These are phyloP conservation scores for Bombyx huttoni DNA, from an alignment of 2,888 invertebrate species.

Conservation along the genomic window DNA sequence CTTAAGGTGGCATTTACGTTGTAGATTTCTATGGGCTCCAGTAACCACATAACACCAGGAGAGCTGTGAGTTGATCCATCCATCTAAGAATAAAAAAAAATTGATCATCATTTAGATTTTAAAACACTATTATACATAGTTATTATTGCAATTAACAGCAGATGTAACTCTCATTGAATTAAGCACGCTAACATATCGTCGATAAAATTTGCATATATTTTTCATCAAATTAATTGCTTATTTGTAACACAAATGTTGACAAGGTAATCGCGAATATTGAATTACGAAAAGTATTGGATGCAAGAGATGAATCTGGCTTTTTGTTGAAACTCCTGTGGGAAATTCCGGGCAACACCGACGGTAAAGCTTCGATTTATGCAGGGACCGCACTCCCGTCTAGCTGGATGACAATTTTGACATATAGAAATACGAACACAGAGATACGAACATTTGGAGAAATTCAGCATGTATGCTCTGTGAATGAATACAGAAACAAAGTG, in stretches of 20 bases:
- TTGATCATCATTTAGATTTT: no score
- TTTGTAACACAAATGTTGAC: conserved; percentile 5
- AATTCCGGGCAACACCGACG: conserved; percentile 48
- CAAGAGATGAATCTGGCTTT: conserved; percentile 43
- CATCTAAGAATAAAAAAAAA: no score
- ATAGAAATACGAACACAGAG: conserved; percentile 42
- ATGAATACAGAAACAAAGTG: background rate
- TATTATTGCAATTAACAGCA: no score
- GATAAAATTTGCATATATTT: background rate
- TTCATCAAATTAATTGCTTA: conserved; percentile 1
- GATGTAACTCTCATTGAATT: no score
- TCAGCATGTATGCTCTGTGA: no score
- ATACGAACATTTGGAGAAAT: conserved; percentile 4
- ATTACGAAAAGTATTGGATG: conserved; percentile 51
- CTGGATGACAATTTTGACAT: conserved; percentile 53
- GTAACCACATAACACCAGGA: no score
- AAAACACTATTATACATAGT: no score
- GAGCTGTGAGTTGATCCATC: no score
- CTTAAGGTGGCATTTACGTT: no score
- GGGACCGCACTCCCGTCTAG: conserved; percentile 46
- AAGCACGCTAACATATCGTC: background rate
- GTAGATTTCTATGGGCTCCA: no score
- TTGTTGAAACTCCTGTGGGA: conserved; percentile 56
- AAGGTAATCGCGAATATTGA: conserved; percentile 43
- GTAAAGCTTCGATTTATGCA: conserved; percentile 64